Conservation (phyloP, 2,888 invertebrate species). For the Allophyes oxyacanthae region DNA sequence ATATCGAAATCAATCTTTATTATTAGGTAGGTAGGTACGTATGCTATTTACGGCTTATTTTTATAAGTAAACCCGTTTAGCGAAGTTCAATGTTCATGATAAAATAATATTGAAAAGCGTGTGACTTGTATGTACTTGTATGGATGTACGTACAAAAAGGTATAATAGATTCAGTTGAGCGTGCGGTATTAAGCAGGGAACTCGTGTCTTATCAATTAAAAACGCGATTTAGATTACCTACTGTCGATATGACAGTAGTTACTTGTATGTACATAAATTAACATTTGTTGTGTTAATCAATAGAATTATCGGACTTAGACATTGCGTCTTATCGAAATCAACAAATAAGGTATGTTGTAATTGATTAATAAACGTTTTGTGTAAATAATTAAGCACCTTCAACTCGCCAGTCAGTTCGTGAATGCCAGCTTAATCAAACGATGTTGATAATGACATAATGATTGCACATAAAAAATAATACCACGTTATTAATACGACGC, state of each 20-base stretch:
- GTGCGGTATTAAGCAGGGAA: constrained; percentile 38
- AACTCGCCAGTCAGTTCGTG: constrained; percentile 9
- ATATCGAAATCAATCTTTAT: constrained; percentile 11
- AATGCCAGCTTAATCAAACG: constrained; percentile 24
- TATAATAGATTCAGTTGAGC: constrained; percentile 42
- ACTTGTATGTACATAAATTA: constrained; percentile 17
- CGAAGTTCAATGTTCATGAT: too few species aligned
- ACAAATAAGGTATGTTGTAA: constrained; percentile 26
- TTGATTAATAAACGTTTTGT: constrained; percentile 17
- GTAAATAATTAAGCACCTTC: constrained; percentile 22
- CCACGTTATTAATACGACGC: constrained; percentile 17
- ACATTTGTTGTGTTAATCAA: constrained; percentile 10
- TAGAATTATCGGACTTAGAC: constrained; percentile 32
- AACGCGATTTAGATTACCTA: constrained; percentile 24
- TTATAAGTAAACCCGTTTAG: too few species aligned
- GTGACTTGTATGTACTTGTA: too few species aligned
- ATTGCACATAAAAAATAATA: constrained; percentile 18
- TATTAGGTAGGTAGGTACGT: too few species aligned
- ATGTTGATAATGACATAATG: constrained; percentile 39
- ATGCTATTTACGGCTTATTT: neutral
- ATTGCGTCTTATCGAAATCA: constrained; percentile 19
- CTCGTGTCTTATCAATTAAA: constrained; percentile 49
- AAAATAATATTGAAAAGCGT: too few species aligned
- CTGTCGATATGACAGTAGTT: constrained; percentile 9
- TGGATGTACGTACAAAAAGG: too few species aligned